phyloP scores from a whole-genome alignment of 2,888 invertebrate species.

The Agonum fuliginosum region DNA sequence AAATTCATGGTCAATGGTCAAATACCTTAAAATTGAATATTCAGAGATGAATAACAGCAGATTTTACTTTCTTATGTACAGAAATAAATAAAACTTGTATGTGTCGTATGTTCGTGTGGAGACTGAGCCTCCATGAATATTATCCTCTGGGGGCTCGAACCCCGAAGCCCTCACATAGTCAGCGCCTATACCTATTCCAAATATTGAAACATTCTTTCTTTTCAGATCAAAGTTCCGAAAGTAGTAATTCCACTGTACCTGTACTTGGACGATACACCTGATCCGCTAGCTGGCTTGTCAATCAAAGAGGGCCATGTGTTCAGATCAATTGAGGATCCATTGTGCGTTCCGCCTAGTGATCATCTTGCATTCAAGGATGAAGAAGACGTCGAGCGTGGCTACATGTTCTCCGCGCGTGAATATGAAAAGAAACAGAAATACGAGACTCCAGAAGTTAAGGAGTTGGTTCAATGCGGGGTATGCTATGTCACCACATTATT shows the following conservation, averaged over 20 bases:
- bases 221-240: conserved; percentile 70
- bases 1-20: no score
- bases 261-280: conserved; percentile 71
- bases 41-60: no score
- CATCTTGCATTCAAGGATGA: conserved; percentile 66
- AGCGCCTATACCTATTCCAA: no score
- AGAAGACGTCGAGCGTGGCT: conserved; percentile 74
- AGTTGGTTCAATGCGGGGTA: conserved; percentile 77
- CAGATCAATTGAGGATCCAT: conserved; percentile 70
- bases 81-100: no score
- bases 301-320: conserved; percentile 72
- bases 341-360: conserved; percentile 72
- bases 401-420: conserved; percentile 77
- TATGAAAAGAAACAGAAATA: conserved; percentile 77
- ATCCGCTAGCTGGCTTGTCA: conserved; percentile 71
- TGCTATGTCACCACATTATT: no score
- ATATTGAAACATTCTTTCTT: no score
- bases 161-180: no score
- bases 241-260: conserved; percentile 70
- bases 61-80: no score
- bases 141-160: no score
- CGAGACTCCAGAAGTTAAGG: conserved; percentile 78
- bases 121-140: no score
- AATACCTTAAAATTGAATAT: no score
- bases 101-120: no score